Evolutionary conservation across 2,888 invertebrate species (phyloP).

Genomic region (Enchytraeus crypticus): DNA sequence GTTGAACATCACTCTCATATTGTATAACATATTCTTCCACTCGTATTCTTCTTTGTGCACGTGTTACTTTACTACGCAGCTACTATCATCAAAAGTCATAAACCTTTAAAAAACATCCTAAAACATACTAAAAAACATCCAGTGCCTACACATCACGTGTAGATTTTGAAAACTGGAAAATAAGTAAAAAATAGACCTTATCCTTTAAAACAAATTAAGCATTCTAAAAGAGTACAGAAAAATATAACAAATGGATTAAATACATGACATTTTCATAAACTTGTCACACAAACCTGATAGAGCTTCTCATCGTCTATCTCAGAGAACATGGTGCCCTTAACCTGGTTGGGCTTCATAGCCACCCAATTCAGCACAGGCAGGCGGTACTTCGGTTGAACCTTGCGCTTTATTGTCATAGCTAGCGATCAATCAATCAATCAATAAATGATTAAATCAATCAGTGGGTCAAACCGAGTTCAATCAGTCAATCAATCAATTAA

Average conservation of each 20-base stretch:
- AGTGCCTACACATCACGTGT: background rate
- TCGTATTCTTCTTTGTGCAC: too few species aligned
- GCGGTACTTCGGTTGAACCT: slow-evolving; percentile 77
- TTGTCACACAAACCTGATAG: too few species aligned
- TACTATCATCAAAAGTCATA: too few species aligned
- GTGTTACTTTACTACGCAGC: too few species aligned
- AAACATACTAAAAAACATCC: background rate
- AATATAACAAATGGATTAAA: too few species aligned
- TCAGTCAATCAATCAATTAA: background rate
- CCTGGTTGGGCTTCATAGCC: slow-evolving; percentile 75
- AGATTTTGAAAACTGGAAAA: background rate
- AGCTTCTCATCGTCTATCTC: slow-evolving; percentile 88
- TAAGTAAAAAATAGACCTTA: background rate
- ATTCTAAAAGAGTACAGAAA: too few species aligned
- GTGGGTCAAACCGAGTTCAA: background rate
- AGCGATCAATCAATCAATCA: too few species aligned
- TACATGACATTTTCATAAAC: too few species aligned
- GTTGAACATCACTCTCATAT: too few species aligned
- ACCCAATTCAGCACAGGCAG: slow-evolving; percentile 97
- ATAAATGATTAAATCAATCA: background rate
- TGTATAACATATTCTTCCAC: too few species aligned
- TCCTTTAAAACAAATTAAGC: too few species aligned
- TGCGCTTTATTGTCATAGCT: slow-evolving; percentile 87
- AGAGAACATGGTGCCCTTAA: slow-evolving; percentile 96
- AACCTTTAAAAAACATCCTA: background rate